Conservation (phyloP, 2,888 invertebrate genomes). For the Pseudococcus jackbeardsleyi region DNA sequence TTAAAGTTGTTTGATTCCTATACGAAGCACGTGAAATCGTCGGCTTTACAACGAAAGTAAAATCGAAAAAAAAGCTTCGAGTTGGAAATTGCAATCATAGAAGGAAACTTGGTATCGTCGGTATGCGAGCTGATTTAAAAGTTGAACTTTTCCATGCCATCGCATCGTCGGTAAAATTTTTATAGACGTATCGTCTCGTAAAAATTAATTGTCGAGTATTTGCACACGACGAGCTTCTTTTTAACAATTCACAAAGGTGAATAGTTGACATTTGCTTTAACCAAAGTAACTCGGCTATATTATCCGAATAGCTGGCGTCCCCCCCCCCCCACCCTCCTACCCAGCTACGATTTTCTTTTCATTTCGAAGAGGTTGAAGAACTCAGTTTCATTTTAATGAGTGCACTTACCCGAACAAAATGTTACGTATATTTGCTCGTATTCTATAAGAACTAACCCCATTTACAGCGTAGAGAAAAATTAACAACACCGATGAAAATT, state of each 20-base stretch:
- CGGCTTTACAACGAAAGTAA: background rate
- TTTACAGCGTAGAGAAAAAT: background rate
- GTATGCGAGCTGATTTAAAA: background rate
- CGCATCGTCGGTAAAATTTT: background rate
- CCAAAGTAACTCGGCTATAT: constrained; percentile 26
- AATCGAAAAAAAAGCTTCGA: constrained; percentile 6
- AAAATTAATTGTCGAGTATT: constrained; percentile 35
- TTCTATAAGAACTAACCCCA: background rate
- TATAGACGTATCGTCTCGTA: constrained; percentile 25
- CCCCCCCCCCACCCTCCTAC: background rate
- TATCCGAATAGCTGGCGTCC: background rate
- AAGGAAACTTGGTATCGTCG: background rate
- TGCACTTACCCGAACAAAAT: constrained; percentile 29
- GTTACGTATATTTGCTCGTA: background rate
- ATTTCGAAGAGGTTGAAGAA: constrained; percentile 26
- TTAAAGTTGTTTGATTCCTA: constrained; percentile 5
- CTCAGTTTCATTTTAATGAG: constrained; percentile 26
- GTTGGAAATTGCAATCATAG: background rate
- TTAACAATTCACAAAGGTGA: constrained; percentile 48
- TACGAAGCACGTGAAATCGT: background rate
- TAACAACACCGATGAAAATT: background rate
- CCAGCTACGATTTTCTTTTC: background rate
- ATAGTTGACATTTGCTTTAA: constrained; percentile 38
- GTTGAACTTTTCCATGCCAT: background rate
- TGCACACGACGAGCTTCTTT: constrained; percentile 23